phyloP scores from a whole-genome alignment of 2,888 invertebrate genomes.

The Drosophila infuscata region DNA sequence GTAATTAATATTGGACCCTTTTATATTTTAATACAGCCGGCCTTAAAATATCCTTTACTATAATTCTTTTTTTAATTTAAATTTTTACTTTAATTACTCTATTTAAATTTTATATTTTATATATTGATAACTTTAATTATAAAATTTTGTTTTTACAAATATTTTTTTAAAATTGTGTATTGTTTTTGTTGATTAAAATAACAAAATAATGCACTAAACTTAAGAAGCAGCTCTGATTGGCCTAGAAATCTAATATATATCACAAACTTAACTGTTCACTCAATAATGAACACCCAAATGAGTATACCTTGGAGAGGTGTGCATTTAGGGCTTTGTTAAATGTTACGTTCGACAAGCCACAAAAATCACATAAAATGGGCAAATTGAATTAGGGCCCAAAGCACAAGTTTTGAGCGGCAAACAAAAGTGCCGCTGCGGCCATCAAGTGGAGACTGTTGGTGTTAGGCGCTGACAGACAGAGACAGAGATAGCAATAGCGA shows the following conservation, averaged over 20 bases:
- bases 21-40: not conserved
- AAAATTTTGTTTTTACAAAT: not conserved
- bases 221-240: not conserved
- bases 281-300: not conserved
- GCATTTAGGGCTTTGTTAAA: slow-evolving; percentile 30
- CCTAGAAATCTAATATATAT: not conserved
- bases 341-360: slow-evolving; percentile 49
- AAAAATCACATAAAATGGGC: slow-evolving; percentile 69
- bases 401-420: slow-evolving; percentile 34
- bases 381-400: slow-evolving; percentile 59
- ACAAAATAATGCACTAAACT: not conserved
- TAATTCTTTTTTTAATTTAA: not conserved
- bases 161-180: not conserved
- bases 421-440: slow-evolving; percentile 62
- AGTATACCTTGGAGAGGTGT: slow-evolving; percentile 20
- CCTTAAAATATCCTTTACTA: not conserved
- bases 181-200: not conserved
- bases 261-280: not conserved
- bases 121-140: not conserved
- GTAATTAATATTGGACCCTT: not conserved
- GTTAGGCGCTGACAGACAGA: slow-evolving; percentile 65
- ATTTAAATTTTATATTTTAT: not conserved
- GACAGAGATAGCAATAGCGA: slow-evolving; percentile 4
- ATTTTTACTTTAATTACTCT: not conserved
- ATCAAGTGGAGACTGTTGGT: slow-evolving; percentile 20